Percentiles rank a stretch among this genome's conserved stretches.
These are phyloP conservation scores for Paralichthys olivaceus DNA, from an alignment of 2,113 vertebrate species.

Conservation along the genomic window DNA sequence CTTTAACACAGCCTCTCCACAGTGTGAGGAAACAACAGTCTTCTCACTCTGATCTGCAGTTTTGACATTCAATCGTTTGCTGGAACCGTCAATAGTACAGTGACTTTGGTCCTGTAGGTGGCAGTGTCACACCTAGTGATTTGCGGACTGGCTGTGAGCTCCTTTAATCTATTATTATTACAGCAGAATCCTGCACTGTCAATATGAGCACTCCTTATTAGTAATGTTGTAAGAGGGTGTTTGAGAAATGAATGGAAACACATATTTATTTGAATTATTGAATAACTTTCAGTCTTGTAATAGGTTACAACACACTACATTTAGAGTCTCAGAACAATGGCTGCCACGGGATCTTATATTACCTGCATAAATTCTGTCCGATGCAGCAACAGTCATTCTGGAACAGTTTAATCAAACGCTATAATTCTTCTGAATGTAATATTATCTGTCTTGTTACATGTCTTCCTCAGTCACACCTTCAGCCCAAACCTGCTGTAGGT, in stretches of 20 bases:
- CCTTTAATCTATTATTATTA: background rate
- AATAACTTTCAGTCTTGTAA: slow-evolving; percentile 7
- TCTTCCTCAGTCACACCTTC: slow-evolving; percentile 34
- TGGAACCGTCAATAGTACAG: no score
- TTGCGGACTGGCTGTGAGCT: slow-evolving; percentile 7
- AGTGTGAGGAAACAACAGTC: background rate
- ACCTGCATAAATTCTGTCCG: slow-evolving; percentile 56
- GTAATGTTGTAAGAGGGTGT: slow-evolving; percentile 2
- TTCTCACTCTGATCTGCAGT: background rate
- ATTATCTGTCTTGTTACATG: slow-evolving; percentile 38
- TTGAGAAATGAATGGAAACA: background rate
- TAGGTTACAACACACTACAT: background rate
- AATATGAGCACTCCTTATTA: background rate
- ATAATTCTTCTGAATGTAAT: slow-evolving; percentile 62
- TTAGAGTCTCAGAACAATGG: slow-evolving; percentile 32
- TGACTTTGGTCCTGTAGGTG: slow-evolving; percentile 59
- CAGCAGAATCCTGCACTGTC: background rate
- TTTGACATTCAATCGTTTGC: background rate
- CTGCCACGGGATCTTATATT: slow-evolving; percentile 60
- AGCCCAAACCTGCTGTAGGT: slow-evolving; percentile 35
- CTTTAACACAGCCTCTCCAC: background rate
- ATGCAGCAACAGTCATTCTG: slow-evolving; percentile 51
- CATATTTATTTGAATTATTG: slow-evolving; percentile 50
- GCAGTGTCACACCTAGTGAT: slow-evolving; percentile 65
- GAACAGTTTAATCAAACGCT: slow-evolving; percentile 60